Evolutionary conservation across 2,113 vertebrate species (phyloP).

Genomic region (Leucopsar rothschildi): DNA sequence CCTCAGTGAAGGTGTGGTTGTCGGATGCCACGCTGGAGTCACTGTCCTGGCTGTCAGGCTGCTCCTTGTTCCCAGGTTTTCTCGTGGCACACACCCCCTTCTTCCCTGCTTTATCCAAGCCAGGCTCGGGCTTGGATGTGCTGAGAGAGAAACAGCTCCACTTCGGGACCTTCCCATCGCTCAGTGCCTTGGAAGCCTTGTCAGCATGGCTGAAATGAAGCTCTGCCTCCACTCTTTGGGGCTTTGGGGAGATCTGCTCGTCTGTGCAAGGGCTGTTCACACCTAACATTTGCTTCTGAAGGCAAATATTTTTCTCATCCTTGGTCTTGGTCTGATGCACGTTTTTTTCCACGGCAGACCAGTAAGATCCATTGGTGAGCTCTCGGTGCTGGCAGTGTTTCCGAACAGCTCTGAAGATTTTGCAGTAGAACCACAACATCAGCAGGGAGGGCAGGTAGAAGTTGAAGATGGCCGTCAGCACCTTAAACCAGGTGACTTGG

Average conservation of each 20-base stretch:
- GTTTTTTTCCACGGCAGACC: neutral
- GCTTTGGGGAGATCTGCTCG: neutral
- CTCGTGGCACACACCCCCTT: slow-evolving; percentile 11
- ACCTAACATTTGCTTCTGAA: slow-evolving; percentile 5
- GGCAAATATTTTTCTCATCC: neutral
- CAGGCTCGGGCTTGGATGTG: neutral
- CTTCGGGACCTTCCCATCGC: neutral
- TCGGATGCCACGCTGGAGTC: slow-evolving; percentile 66
- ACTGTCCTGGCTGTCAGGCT: slow-evolving; percentile 56
- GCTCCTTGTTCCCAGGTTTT: slow-evolving; percentile 46
- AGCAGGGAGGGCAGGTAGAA: slow-evolving; percentile 91
- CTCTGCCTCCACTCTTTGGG: neutral
- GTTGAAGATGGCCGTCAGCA: slow-evolving; percentile 87
- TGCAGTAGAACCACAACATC: slow-evolving; percentile 91
- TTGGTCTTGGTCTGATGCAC: neutral
- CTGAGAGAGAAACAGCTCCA: slow-evolving; percentile 47
- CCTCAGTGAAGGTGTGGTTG: slow-evolving; percentile 68
- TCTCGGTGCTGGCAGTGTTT: slow-evolving; percentile 83
- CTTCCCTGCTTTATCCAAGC: slow-evolving; percentile 30
- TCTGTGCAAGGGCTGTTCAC: neutral
- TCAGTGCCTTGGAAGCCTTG: neutral
- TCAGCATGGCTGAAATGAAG: neutral
- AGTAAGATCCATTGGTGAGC: slow-evolving; percentile 67
- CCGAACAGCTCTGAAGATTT: slow-evolving; percentile 85
- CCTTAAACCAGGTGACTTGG: slow-evolving; percentile 90